Evolutionary conservation across 2,888 invertebrate genomes (phyloP).

Genomic region (Ennomos quercinarius): DNA sequence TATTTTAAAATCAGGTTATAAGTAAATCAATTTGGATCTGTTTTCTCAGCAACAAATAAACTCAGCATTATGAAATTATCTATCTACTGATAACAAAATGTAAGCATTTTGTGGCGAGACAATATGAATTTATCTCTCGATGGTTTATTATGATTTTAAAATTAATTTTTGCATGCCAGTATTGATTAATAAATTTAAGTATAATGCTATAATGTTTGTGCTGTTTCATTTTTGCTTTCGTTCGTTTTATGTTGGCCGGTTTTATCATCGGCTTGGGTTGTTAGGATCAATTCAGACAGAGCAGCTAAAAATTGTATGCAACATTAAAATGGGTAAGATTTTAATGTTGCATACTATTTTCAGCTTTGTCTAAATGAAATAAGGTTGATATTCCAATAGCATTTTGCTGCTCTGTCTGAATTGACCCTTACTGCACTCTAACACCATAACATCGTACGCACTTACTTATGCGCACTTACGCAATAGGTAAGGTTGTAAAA

Average conservation of each 20-base stretch:
- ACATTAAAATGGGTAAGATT: too few species aligned
- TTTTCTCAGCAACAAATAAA: slow-evolving; percentile 73
- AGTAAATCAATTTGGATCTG: slow-evolving; percentile 82
- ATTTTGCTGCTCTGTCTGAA: too few species aligned
- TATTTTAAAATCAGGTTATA: slow-evolving; percentile 82
- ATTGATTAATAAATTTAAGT: slow-evolving; percentile 84
- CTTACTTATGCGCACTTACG: slow-evolving; percentile 29
- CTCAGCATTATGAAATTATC: slow-evolving; percentile 80
- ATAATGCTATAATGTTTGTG: slow-evolving; percentile 72
- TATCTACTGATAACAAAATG: slow-evolving; percentile 67
- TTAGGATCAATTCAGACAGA: too few species aligned
- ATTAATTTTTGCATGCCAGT: slow-evolving; percentile 75
- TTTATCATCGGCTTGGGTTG: slow-evolving; percentile 27
- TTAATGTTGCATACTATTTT: too few species aligned
- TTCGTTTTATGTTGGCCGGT: slow-evolving; percentile 34
- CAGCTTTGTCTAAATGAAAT: too few species aligned
- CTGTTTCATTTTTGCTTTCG: slow-evolving; percentile 70
- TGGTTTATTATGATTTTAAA: slow-evolving; percentile 76
- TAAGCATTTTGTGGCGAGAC: slow-evolving; percentile 70
- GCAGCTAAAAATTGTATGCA: too few species aligned
- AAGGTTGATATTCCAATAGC: too few species aligned
- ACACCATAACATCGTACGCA: slow-evolving; percentile 25
- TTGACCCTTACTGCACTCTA: slow-evolving; percentile 34
- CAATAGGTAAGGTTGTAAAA: slow-evolving; percentile 31
- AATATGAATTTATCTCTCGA: slow-evolving; percentile 80